These are phyloP conservation scores for Centroberyx gerrardi DNA, from an alignment of 2,797 vertebrate genomes.

Conservation along the genomic window DNA sequence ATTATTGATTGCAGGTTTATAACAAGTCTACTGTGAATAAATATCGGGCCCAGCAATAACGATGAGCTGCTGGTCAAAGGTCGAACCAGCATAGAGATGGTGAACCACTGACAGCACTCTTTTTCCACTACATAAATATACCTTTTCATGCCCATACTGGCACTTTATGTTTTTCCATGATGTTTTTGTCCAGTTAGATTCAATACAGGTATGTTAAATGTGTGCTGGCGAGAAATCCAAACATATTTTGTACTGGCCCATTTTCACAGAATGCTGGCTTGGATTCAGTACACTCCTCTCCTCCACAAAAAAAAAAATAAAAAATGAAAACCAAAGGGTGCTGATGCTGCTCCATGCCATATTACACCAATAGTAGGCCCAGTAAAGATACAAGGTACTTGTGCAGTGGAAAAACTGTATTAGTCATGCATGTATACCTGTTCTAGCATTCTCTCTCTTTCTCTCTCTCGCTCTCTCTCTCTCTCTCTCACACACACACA, in stretches of 20 bases:
- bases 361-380: neutral
- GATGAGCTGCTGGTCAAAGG: constrained; percentile 1
- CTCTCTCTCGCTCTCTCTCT: neutral
- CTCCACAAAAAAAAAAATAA: neutral
- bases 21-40: constrained; percentile 23
- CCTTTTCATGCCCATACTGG: no score
- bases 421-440: neutral
- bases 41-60: neutral
- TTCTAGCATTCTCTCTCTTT: neutral
- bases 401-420: no score
- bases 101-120: neutral
- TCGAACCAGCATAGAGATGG: neutral
- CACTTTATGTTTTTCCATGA: no score
- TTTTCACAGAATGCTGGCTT: no score
- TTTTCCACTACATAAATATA: no score
- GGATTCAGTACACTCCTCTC: neutral
- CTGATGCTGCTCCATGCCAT: neutral
- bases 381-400: neutral
- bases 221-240: no score
- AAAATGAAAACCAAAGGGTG: neutral
- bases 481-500: neutral
- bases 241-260: no score
- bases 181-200: no score
- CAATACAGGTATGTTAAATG: no score
- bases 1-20: constrained; percentile 24